phyloP scores from a whole-genome alignment of 2,888 invertebrate species.

The Marronus borbonicus region DNA sequence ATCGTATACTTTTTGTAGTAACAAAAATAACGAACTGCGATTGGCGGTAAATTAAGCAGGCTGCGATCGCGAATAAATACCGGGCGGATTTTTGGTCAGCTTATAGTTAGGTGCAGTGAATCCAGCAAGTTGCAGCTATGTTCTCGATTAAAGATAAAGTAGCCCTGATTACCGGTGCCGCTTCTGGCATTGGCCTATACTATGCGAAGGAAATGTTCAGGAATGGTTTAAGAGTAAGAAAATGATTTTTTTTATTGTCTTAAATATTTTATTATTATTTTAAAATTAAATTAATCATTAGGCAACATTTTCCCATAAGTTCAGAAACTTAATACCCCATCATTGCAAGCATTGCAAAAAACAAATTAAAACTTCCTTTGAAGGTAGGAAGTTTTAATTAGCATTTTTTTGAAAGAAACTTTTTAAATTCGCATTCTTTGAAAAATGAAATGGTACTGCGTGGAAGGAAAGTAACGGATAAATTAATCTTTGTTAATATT shows the following conservation, averaged over 20 bases:
- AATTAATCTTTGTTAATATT: no score
- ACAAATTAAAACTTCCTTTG: no score
- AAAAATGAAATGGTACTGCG: no score
- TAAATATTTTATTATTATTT: neutral
- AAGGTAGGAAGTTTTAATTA: no score
- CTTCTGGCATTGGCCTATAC: conserved; percentile 81
- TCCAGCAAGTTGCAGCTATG: neutral
- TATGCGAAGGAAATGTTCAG: conserved; percentile 79
- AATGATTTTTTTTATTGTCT: neutral
- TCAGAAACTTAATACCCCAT: neutral
- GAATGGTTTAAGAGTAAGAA: conserved; percentile 70
- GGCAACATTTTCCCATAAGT: neutral
- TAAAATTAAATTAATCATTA: neutral
- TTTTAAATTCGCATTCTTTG: no score
- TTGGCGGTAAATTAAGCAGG: neutral
- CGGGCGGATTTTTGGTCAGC: neutral
- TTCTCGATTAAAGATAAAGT: conserved; percentile 76
- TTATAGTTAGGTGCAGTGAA: neutral
- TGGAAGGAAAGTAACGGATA: no score
- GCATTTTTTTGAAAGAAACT: no score
- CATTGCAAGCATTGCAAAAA: no score
- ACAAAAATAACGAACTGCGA: neutral
- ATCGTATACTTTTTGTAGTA: neutral
- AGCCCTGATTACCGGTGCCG: conserved; percentile 82
- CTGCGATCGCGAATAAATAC: conserved; percentile 13